Percentiles rank a stretch among this genome's conserved stretches.
phyloP scores from a whole-genome alignment of 2,113 vertebrate genomes.

The Dryoscopus gambensis region DNA sequence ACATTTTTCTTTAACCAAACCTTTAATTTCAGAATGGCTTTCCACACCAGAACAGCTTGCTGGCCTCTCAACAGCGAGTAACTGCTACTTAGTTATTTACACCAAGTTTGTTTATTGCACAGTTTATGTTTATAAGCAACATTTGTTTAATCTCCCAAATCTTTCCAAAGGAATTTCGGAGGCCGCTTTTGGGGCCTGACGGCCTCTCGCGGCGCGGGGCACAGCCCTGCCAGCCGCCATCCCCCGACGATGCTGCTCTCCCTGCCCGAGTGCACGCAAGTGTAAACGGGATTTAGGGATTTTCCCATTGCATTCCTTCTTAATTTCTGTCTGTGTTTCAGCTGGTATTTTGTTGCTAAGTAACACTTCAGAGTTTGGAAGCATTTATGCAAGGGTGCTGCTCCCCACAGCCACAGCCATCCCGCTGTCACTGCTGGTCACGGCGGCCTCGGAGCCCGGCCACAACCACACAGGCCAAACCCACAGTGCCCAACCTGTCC shows the following conservation, averaged over 20 bases:
- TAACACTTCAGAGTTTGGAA: neutral
- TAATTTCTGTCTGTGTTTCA: conserved; percentile 20
- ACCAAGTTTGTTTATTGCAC: conserved; percentile 57
- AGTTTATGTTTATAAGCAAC: conserved; percentile 53
- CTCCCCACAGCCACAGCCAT: neutral
- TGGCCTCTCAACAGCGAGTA: neutral
- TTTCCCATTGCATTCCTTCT: neutral
- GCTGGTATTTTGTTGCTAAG: conserved; percentile 43
- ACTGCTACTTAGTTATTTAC: conserved; percentile 58
- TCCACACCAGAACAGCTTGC: conserved; percentile 10
- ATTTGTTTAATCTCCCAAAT: conserved; percentile 40
- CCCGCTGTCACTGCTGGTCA: neutral
- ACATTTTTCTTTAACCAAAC: conserved; percentile 18
- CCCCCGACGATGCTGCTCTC: neutral
- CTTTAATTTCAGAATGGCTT: neutral
- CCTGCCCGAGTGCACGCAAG: rapidly evolving
- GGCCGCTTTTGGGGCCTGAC: neutral
- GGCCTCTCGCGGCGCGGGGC: rapidly evolving
- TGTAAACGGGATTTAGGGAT: conserved; percentile 16
- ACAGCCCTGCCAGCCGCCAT: neutral
- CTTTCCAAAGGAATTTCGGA: conserved; percentile 25
- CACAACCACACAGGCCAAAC: rapidly evolving
- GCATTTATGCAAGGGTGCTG: neutral
- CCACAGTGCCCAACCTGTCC: neutral
- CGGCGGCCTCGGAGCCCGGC: neutral